Evolutionary conservation across 2,797 vertebrate species (phyloP).

Genomic region (Pteronotus mesoamericanus): DNA sequence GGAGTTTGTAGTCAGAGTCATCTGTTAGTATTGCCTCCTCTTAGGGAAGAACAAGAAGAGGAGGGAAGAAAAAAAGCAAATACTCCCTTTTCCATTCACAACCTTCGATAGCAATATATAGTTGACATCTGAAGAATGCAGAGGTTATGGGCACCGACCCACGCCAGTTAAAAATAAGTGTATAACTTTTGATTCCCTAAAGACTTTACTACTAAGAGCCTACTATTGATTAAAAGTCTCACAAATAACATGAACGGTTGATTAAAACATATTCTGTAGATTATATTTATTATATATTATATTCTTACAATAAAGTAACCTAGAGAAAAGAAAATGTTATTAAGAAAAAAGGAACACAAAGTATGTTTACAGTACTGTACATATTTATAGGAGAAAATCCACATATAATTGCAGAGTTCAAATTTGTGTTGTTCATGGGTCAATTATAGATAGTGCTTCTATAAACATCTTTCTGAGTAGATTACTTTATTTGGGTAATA

Average conservation of each 20-base stretch:
- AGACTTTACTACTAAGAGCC: not conserved
- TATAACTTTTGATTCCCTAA: not conserved
- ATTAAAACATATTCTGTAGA: not conserved
- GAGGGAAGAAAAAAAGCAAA: not conserved
- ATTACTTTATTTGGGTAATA: constrained; percentile 48
- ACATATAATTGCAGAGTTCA: not conserved
- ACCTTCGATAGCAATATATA: constrained; percentile 66
- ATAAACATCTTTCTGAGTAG: constrained; percentile 65
- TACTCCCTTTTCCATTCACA: not conserved
- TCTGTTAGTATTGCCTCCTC: not conserved
- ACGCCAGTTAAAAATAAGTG: not conserved
- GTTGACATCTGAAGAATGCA: not conserved
- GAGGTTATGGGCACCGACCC: not conserved
- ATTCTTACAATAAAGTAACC: not conserved
- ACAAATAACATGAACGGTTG: not conserved
- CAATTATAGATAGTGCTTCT: constrained; percentile 43
- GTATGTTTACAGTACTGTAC: not conserved
- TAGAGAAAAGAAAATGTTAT: not conserved
- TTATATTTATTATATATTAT: not conserved
- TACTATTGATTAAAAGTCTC: not conserved
- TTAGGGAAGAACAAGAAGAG: not conserved
- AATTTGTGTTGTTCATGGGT: not conserved
- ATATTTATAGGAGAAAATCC: not conserved
- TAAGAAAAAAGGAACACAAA: not conserved
- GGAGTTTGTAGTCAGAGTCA: not conserved